Conservation (phyloP, 2,113 vertebrate genomes). For the Propithecus coquereli region DNA sequence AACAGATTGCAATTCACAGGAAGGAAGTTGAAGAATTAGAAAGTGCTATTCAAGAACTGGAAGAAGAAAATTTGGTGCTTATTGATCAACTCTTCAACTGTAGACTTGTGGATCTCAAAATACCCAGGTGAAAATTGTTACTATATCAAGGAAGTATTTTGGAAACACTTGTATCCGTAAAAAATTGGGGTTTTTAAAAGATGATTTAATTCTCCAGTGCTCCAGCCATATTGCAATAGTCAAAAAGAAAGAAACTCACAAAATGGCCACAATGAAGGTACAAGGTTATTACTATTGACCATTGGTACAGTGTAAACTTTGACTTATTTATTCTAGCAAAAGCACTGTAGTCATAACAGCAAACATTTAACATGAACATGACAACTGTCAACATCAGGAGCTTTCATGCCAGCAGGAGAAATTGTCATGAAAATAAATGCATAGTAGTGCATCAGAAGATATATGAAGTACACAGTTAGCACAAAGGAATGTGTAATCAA, state of each 20-base stretch:
- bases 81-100: constrained; percentile 80
- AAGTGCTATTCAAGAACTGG: constrained; percentile 76
- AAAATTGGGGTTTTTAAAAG: background rate
- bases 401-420: background rate
- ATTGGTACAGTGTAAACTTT: background rate
- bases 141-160: background rate
- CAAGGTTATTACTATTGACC: background rate
- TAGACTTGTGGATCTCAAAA: constrained; percentile 77
- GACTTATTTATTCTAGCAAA: background rate
- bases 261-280: background rate
- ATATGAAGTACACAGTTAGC: background rate
- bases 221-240: background rate
- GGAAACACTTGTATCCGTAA: constrained; percentile 2
- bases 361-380: background rate
- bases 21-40: constrained; percentile 80
- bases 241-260: background rate
- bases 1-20: constrained; percentile 81
- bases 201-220: background rate
- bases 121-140: constrained; percentile 79
- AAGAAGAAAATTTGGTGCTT: constrained; percentile 85
- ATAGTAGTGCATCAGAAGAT: background rate
- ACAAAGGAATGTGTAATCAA: background rate
- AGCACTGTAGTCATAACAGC: background rate
- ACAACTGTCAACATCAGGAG: background rate
- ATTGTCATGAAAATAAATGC: background rate